These are phyloP conservation scores for Drosophila vallismaia DNA, from an alignment of 2,888 invertebrate species.

Conservation along the genomic window DNA sequence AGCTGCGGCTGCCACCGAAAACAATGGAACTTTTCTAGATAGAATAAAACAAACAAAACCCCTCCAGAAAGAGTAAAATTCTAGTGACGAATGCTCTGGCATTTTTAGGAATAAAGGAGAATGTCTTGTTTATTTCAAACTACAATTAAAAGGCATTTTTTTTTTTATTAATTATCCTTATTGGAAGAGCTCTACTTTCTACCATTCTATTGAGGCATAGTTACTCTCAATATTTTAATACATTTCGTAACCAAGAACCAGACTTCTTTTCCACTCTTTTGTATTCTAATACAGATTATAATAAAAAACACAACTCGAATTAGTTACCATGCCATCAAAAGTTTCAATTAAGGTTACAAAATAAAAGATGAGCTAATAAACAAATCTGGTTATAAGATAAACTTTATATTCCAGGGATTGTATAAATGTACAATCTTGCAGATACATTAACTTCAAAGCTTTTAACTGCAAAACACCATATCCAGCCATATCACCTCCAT, in stretches of 20 bases:
- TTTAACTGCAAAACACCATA: conserved; percentile 1
- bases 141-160: no score
- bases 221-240: no score
- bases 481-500: neutral
- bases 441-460: conserved; percentile 4
- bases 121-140: no score
- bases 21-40: conserved; percentile 6
- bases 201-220: no score
- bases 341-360: neutral
- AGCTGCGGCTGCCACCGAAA: conserved; percentile 34
- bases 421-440: neutral
- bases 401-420: conserved; percentile 1
- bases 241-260: neutral
- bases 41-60: neutral
- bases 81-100: neutral
- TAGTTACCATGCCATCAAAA: neutral
- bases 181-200: no score
- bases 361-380: conserved; percentile 2
- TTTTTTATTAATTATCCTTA: no score
- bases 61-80: neutral
- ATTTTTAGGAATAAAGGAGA: neutral
- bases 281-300: neutral
- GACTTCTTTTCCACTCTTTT: neutral
- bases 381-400: neutral
- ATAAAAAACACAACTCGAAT: neutral